A percentile compares a stretch with the other conserved stretches of the same genome.
phyloP scores from a whole-genome alignment of 2,797 vertebrate species.

The Gallinago solitaria region DNA sequence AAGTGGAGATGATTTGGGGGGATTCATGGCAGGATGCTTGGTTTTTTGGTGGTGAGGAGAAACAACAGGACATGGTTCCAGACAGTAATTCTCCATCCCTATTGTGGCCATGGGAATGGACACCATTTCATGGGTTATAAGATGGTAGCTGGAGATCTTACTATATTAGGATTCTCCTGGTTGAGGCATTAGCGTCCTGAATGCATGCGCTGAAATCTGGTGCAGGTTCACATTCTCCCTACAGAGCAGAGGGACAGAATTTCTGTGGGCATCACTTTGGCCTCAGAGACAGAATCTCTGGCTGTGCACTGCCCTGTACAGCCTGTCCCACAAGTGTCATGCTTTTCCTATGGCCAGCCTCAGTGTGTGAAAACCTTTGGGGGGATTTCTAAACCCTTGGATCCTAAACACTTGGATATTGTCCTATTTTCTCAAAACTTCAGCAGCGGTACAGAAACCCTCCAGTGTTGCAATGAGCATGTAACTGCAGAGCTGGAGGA shows the following conservation, averaged over 20 bases:
- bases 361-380: not conserved
- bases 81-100: not conserved
- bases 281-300: not conserved
- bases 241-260: not conserved
- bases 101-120: not conserved
- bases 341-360: not conserved
- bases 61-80: not conserved
- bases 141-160: not conserved
- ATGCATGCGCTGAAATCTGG: not conserved
- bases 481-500: not conserved
- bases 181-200: not conserved
- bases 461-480: rapidly evolving
- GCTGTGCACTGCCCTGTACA: rapidly evolving
- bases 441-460: not conserved
- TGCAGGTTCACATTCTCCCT: not conserved
- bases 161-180: rapidly evolving
- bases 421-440: not conserved
- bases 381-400: not conserved
- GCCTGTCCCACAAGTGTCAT: not conserved
- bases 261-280: not conserved
- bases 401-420: not conserved
- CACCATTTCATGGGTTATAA: not conserved
- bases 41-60: not conserved
- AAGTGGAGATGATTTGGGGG: not conserved
- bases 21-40: not conserved